Evolutionary conservation across 1,140 invertebrate species (phyloP).

Genomic region (Lamellibrachia luymesi): DNA sequence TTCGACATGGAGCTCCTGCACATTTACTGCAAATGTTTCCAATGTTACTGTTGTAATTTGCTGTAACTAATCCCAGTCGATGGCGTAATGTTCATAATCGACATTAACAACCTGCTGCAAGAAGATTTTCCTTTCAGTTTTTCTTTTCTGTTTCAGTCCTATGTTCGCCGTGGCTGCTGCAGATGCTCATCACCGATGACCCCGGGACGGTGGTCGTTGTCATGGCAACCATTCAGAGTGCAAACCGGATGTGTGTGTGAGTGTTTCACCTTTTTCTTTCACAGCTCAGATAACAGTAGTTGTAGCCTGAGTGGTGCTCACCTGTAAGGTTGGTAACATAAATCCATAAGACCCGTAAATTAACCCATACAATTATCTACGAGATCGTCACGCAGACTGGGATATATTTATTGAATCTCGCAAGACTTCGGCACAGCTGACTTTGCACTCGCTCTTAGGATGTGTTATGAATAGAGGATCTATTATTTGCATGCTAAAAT

Average conservation of each 20-base stretch:
- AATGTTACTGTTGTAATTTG: background rate
- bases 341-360: no score
- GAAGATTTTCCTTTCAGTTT: background rate
- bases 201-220: background rate
- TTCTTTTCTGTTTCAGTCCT: background rate
- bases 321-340: no score
- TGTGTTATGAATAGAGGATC: no score
- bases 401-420: no score
- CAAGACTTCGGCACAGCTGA: no score
- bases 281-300: no score
- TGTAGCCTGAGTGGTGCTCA: no score
- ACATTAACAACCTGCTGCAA: background rate
- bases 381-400: no score
- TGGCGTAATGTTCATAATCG: background rate
- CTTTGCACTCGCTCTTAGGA: no score
- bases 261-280: background rate
- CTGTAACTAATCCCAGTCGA: background rate
- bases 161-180: constrained; percentile 8
- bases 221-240: constrained; percentile 10
- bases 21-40: background rate
- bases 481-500: no score
- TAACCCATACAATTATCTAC: no score
- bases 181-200: constrained; percentile 16
- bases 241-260: constrained; percentile 3
- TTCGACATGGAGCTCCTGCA: background rate